Evolutionary conservation across 1,140 invertebrate species (phyloP), one percentile per base, ranked within the genome.

Genomic region (Meloidogyne floridensis): DNA sequence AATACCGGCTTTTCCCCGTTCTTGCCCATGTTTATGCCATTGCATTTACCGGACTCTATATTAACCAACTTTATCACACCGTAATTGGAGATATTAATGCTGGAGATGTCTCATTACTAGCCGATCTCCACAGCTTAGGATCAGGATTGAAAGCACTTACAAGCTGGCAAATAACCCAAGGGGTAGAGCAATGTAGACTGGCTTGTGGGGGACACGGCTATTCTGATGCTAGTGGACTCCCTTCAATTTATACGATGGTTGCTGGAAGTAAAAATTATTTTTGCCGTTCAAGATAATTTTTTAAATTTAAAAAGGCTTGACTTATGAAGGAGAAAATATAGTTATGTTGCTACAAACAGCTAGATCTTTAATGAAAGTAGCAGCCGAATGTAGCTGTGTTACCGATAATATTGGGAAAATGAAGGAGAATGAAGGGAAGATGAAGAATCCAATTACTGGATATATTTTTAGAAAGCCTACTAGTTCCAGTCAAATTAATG

Each of bases 141-240:
- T 95, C 95, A 90, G 96, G 95, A 86, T 89, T 98, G 80, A 98
- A 98, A 92, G 94, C 96, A 9, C 93, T 96, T 5, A 93, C 93
- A 79, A 94, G 18, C 88, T 90, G 70, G 93, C 93, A n/a, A 93
- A 75, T 80, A 0, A 74, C 86, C 6, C 81, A 59, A 72, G 88
- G 88, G 10, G 84, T 90, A 53, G 88, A 89, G 54, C 88, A 89
- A 42, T 94, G 94, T 83, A 93, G 96, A 13, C 91, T 95, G 69
- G 91, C 95, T 2, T 97, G 96, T 91, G 96, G 96, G 53, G 96
- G 96, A 5, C 96, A 97, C 90, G 96, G 96, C 11, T 98, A 94
- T 94, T 86, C 79, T n/a, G 42, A 75, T 56, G 84, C 82, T 42
- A 85, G 84, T 78, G 86, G 86, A 8, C 74, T 73, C 54, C 86